Percentiles rank a stretch among this genome's conserved stretches.
These are phyloP conservation scores for Epinephelus coioides DNA, from an alignment of 2,797 vertebrate genomes.

Conservation along the genomic window DNA sequence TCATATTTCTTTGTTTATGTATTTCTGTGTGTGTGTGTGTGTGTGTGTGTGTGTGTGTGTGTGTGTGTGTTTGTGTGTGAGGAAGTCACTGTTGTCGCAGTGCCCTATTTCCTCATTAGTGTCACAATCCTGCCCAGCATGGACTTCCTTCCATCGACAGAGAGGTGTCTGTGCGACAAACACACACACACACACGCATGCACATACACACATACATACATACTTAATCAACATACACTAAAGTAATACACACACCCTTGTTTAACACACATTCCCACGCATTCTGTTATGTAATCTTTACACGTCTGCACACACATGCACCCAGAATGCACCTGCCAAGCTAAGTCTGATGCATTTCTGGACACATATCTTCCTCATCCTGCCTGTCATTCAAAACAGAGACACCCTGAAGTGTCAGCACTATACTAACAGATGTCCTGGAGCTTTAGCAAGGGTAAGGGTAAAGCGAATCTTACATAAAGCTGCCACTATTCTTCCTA, in stretches of 20 bases:
- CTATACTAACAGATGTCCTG: background rate
- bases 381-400: conserved; percentile 34
- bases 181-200: background rate
- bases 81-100: conserved; percentile 64
- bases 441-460: conserved; percentile 12
- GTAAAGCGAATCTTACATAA: conserved; percentile 1
- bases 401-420: background rate
- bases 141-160: conserved; percentile 67
- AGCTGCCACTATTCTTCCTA: background rate
- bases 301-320: conserved; percentile 2
- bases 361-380: conserved; percentile 38
- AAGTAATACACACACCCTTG: conserved; percentile 21
- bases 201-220: conserved; percentile 13
- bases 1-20: background rate
- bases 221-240: conserved; percentile 24
- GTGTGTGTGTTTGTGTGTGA: conserved; percentile 21
- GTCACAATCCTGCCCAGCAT: conserved; percentile 52
- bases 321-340: conserved; percentile 33
- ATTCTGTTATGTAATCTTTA: conserved; percentile 12
- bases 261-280: conserved; percentile 8
- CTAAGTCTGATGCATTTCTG: conserved; percentile 30
- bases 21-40: conserved; percentile 18
- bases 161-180: conserved; percentile 40
- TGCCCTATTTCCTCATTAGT: conserved; percentile 71
- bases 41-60: conserved; percentile 29